phyloP scores from a whole-genome alignment of 37 sponge, comb jelly and placozoan genomes.

The Axinella damicornis region DNA sequence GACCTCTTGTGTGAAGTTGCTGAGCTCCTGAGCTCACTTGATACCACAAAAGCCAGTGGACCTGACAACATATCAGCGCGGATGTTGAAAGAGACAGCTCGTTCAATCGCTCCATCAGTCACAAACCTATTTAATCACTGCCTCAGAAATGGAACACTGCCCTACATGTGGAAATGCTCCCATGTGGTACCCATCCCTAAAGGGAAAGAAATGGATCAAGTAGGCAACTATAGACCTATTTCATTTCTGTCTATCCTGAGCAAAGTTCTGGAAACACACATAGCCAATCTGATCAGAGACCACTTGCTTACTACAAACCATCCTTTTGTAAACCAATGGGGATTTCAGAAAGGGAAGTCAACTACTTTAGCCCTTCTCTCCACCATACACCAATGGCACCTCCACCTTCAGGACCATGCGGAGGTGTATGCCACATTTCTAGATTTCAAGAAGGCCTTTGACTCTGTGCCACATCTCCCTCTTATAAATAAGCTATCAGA shows the following conservation, averaged over 20 bases:
- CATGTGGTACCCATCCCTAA: constrained; percentile 9
- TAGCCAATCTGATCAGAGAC: too few relatives aligned
- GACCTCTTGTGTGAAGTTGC: background rate
- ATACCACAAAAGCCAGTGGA: background rate
- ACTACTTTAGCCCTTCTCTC: too few relatives aligned
- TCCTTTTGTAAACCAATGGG: too few relatives aligned
- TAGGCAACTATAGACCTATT: background rate
- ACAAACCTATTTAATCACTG: background rate
- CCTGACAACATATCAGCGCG: constrained; percentile 8
- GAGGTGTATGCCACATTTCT: too few relatives aligned
- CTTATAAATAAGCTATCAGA: too few relatives aligned
- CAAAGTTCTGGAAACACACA: background rate
- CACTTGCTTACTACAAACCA: too few relatives aligned
- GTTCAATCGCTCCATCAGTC: background rate
- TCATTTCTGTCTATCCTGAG: background rate
- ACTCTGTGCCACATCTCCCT: too few relatives aligned
- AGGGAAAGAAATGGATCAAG: background rate
- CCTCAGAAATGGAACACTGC: background rate
- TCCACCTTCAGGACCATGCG: too few relatives aligned
- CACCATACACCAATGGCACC: too few relatives aligned
- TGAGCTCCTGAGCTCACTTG: background rate
- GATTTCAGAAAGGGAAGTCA: too few relatives aligned
- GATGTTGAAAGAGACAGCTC: constrained; percentile 15
- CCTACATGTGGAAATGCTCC: background rate
- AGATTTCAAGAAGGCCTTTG: too few relatives aligned